Percentiles rank a stretch among this genome's conserved stretches.
Evolutionary conservation across 1,140 invertebrate genomes (phyloP).

Genomic region (Drosophila suzukii): DNA sequence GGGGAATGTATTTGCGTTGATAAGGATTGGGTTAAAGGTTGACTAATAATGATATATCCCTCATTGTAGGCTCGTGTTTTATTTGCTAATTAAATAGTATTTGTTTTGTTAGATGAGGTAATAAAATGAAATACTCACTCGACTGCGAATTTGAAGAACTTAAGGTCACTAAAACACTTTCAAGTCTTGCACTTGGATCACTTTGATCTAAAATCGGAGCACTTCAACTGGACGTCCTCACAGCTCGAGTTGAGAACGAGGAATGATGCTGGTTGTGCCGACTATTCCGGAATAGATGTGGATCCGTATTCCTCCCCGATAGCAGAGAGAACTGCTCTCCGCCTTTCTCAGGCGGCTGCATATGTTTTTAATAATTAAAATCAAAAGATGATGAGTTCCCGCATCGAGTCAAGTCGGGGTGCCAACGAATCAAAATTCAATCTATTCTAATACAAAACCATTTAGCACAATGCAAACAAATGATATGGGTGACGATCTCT

Average conservation of each 20-base stretch:
- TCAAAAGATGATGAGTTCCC: constrained; percentile 34
- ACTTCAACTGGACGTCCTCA: constrained; percentile 51
- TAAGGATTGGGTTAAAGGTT: constrained; percentile 69
- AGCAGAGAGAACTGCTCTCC: constrained; percentile 20
- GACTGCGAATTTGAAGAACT: neutral
- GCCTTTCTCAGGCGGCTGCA: constrained; percentile 24
- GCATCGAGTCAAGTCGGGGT: constrained; percentile 37
- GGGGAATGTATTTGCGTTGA: constrained; percentile 18
- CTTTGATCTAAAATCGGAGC: constrained; percentile 12
- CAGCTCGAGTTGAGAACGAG: constrained; percentile 54
- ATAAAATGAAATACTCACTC: constrained; percentile 16
- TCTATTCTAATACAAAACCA: constrained; percentile 78
- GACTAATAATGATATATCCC: constrained; percentile 50
- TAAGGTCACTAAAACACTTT: neutral
- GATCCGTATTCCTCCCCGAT: constrained; percentile 32
- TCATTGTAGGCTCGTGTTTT: neutral
- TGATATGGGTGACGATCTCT: constrained; percentile 33
- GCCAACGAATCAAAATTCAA: constrained; percentile 72
- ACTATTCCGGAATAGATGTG: constrained; percentile 27
- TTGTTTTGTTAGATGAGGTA: neutral
- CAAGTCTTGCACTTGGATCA: constrained; percentile 7
- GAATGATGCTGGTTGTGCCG: constrained; percentile 58
- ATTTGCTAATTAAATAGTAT: constrained; percentile 3
- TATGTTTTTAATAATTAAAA: constrained; percentile 65
- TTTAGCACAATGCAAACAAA: constrained; percentile 54